Evolutionary conservation across 1,140 invertebrate species (phyloP), one percentile per base, ranked within the genome.

Genomic region (Eubasilissa regina): DNA sequence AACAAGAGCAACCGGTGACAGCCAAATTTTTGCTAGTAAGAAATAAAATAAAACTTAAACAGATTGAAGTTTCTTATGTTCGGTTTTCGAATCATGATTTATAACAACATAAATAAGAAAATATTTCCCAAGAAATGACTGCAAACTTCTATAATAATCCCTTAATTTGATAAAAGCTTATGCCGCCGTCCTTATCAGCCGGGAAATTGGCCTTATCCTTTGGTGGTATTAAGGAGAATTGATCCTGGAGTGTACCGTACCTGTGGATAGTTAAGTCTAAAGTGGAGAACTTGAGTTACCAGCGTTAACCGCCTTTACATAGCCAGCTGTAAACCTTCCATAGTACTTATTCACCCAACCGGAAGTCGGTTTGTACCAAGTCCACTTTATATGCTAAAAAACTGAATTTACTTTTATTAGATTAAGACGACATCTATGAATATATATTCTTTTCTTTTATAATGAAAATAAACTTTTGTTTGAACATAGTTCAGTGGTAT

Each of bases 131-230:
- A 35, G 25, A 35, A 35, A 35, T 21, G 15, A 45, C 64, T 15
- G 13, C 44, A n/a, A 68, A 68, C 35, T 68, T 68, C 45, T n/a
- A 68, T 44, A 68, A 68, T 68, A 68, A 68, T 68, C 43, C 64
- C 43, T 17, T 68, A 68, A 68, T 68, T 68, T 68, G 45, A 68
- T 68, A 68, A 68, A 68, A 45, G 15, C n/a, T 44, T 8, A 35
- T 43, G 19, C 60, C 25, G 13, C 10, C 60, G 55, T 19, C 21
- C 55, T 21, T 58, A 64, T 25, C 13, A 64, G 19, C 60, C n/a
- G 15, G 64, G 64, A 68, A 68, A 68, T 68, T 68, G 64, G 64
- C 44, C 64, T 68, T 21, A 45, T 47, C 64, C 43, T 21, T 21
- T 43, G n/a, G n/a, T 4, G 64, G 64, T 68, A 68, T 68, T 68